Evolutionary conservation across 2,797 vertebrate species (phyloP).

Genomic region (Trichosurus vulpecula): DNA sequence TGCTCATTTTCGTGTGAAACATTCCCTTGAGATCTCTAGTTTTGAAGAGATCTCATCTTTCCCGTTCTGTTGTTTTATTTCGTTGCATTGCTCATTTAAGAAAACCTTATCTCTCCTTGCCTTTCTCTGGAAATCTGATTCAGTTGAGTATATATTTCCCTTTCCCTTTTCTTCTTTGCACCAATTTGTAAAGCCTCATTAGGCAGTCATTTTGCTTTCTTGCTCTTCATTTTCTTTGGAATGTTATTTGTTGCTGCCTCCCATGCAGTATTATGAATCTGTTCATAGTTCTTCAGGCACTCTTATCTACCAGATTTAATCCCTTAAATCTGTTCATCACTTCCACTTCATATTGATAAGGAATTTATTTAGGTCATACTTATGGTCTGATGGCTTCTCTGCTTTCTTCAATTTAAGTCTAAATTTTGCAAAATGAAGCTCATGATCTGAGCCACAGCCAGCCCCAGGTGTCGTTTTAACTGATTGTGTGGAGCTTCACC

Average conservation of each 20-base stretch:
- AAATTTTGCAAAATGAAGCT: not conserved
- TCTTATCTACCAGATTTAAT: not conserved
- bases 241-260: not conserved
- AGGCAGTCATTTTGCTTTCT: not conserved
- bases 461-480: not conserved
- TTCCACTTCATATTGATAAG: not conserved
- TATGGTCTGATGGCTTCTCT: not conserved
- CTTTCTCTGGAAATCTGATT: not conserved
- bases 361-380: not conserved
- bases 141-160: not conserved
- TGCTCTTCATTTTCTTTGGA: not conserved
- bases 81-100: not conserved
- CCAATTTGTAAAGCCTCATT: not conserved
- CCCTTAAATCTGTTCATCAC: not conserved
- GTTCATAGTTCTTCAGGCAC: not conserved
- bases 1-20: not conserved
- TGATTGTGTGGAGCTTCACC: not conserved
- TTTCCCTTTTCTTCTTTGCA: not conserved
- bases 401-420: not conserved
- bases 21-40: not conserved
- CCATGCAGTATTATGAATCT: not conserved
- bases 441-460: not conserved
- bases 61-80: not conserved
- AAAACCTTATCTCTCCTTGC: not conserved
- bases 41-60: not conserved